A percentile compares a stretch with the other conserved stretches of the same genome.
Conservation (phyloP, 2,797 vertebrate genomes). For the Etheostoma nigrum region DNA sequence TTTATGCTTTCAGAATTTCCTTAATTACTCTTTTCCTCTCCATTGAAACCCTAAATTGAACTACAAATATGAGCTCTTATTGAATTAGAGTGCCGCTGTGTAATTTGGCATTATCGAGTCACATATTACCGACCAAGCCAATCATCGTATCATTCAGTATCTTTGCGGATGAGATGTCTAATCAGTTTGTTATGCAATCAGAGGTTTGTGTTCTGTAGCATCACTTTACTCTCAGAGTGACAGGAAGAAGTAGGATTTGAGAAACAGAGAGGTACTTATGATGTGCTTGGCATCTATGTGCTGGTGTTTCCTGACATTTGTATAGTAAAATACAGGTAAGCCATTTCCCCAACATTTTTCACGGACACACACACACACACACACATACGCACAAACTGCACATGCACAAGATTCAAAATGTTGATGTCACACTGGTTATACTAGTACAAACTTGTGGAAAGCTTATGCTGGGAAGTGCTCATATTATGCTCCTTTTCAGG, state of each 20-base stretch:
- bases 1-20: neutral
- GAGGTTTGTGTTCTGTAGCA: constrained; percentile 1
- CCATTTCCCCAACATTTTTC: neutral
- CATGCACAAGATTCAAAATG: neutral
- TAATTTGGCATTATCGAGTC: constrained; percentile 42
- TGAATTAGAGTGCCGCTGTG: constrained; percentile 44
- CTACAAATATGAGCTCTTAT: constrained; percentile 42
- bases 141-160: constrained; percentile 24
- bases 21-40: constrained; percentile 5
- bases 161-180: constrained; percentile 22
- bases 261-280: neutral
- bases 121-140: constrained; percentile 18
- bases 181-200: constrained; percentile 28
- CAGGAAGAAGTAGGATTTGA: neutral
- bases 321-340: neutral
- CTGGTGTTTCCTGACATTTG: constrained; percentile 6
- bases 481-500: too few relatives aligned
- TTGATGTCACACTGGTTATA: too few relatives aligned
- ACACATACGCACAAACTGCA: neutral
- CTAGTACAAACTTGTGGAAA: too few relatives aligned
- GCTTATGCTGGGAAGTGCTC: too few relatives aligned
- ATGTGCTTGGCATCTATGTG: neutral
- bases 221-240: neutral
- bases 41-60: constrained; percentile 53
- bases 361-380: neutral